Conservation (phyloP, 37 sponge, comb jelly and placozoan species). For the Bolinopsis microptera region DNA sequence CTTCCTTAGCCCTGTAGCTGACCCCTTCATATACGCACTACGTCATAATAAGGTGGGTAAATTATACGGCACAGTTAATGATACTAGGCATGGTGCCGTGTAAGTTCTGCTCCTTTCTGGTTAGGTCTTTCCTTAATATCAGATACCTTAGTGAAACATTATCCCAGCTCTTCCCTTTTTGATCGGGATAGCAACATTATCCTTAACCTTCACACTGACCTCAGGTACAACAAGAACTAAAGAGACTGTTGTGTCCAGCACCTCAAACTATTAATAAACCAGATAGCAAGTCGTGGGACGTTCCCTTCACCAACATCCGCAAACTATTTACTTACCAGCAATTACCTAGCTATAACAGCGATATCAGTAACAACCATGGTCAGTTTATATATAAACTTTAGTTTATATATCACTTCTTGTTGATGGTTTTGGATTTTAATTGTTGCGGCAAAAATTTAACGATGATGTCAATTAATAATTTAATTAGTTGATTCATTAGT, state of each 20-base stretch:
- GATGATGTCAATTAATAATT: too few relatives aligned
- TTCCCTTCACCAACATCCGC: not conserved
- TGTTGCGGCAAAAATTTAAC: too few relatives aligned
- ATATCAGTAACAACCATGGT: conserved; percentile 4
- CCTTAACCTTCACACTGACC: not conserved
- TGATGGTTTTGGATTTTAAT: too few relatives aligned
- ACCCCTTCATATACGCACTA: conserved; percentile 27
- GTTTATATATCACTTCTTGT: too few relatives aligned
- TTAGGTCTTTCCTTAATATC: too few relatives aligned
- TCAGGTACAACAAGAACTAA: conserved; percentile 40
- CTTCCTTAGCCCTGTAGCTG: conserved; percentile 36
- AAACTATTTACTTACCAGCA: conserved; percentile 45
- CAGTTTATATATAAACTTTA: too few relatives aligned
- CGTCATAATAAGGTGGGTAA: not conserved
- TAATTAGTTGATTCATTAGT: too few relatives aligned
- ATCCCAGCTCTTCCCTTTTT: too few relatives aligned
- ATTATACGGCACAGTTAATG: not conserved
- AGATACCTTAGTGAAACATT: too few relatives aligned
- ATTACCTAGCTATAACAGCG: conserved; percentile 27
- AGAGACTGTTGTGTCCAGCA: conserved; percentile 26
- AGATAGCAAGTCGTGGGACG: conserved; percentile 41
- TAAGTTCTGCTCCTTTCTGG: too few relatives aligned
- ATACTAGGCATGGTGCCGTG: too few relatives aligned
- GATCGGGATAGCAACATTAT: not conserved
- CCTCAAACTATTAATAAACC: not conserved